Evolutionary conservation across 2,113 vertebrate genomes (phyloP), one percentile per base, ranked within the genome.

Genomic region (Microcebus ravelobensis): DNA sequence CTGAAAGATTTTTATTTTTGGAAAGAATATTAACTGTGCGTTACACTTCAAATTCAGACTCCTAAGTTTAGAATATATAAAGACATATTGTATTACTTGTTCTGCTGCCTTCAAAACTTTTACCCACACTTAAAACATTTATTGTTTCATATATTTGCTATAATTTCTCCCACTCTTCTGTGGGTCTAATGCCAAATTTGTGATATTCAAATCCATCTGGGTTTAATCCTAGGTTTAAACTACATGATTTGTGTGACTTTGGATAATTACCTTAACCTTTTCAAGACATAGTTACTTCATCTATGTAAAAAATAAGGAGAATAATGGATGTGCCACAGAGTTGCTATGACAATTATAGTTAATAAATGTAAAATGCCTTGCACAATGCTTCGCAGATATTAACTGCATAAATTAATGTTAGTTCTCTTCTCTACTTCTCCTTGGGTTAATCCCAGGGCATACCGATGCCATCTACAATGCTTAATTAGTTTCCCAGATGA

Each of bases 401-500:
- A 96, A 79, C 31, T 63, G 55, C 27, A 52, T 21, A 57, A 36
- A 90, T 42, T 48, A 59, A 57, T 12, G 52, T 34, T 65, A 17
- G 5, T 76, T 82, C 21, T 61, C 11, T 45, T 67, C 42, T 92
- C 50, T 31, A 79, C 25, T 73, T 10, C 15, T 91, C 39, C 29
- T 70, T 79, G 59, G 55, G n/a, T 92, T 90, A 92, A 67, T 61
- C 52, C 55, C 6, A 61, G 25, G 59, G 50, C 27, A 55, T 5
- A 42, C 6, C n/a, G 20, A 73, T 61, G n/a, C n/a, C 45, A 59
- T 85, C 45, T 61, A 36, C 39, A 61, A 20, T 63, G 42, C 36
- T 76, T 94, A 84, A 87, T 95, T 95, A 70, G 82, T 85, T 90
- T 95, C 39, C 73, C 31, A 68, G n/a, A 12, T 85, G 52, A 85